phyloP scores from a whole-genome alignment of 2,888 invertebrate genomes.

The Trypoxylon attenuatum region DNA sequence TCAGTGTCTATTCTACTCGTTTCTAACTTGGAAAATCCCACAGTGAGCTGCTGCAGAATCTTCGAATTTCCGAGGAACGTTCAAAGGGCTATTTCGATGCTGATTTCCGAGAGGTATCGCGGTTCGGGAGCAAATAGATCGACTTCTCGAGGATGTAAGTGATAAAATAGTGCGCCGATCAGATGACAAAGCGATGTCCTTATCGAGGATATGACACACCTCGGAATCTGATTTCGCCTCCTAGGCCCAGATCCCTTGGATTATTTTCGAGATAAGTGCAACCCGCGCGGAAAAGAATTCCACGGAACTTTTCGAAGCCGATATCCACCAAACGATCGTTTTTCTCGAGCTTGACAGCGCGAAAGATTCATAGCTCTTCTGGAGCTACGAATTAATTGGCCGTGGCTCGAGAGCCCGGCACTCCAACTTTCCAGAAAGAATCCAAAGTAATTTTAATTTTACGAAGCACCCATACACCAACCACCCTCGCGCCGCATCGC shows the following conservation, averaged over 20 bases:
- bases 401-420: slow-evolving; percentile 8
- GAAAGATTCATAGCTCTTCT: neutral
- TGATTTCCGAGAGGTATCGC: neutral
- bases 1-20: too few relatives aligned
- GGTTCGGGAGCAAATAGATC: neutral
- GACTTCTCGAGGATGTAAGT: neutral
- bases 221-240: neutral
- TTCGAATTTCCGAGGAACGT: neutral
- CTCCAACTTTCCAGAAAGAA: slow-evolving; percentile 17
- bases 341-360: neutral
- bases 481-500: neutral
- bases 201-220: neutral
- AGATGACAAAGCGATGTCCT: neutral
- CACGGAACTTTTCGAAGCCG: neutral
- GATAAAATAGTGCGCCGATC: neutral
- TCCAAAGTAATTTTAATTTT: slow-evolving; percentile 21
- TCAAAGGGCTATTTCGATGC: neutral
- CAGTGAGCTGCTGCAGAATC: neutral
- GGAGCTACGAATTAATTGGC: slow-evolving; percentile 22
- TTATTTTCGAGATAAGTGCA: neutral
- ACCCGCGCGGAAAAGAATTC: neutral
- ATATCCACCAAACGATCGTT: neutral
- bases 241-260: neutral
- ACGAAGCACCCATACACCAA: neutral
- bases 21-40: neutral